Percentiles rank a stretch among this genome's conserved stretches.
Conservation (phyloP, 2,113 vertebrate species). For the Sylvilagus bachmani region DNA sequence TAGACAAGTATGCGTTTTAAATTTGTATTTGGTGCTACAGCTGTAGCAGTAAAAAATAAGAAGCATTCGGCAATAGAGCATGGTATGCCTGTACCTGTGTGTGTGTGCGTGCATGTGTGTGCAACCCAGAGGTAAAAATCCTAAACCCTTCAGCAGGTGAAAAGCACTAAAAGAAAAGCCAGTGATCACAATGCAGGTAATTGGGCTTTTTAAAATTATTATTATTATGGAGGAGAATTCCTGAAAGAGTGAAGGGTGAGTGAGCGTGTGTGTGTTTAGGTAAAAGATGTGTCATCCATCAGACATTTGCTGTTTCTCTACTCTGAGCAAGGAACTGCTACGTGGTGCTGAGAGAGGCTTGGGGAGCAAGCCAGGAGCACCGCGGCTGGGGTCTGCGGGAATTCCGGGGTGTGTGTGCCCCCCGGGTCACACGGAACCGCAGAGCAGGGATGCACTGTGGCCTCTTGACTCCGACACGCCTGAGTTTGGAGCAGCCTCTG, state of each 20-base stretch:
- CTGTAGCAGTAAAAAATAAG: neutral
- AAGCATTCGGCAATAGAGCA: neutral
- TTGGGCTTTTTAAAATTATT: neutral
- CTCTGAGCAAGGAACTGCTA: neutral
- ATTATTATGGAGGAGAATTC: neutral
- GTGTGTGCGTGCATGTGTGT: neutral
- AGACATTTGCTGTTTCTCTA: neutral
- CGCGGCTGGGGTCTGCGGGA: neutral
- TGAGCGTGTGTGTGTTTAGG: neutral
- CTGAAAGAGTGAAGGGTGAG: neutral
- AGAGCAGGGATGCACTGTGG: neutral
- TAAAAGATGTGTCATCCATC: slow-evolving; percentile 30
- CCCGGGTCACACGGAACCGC: neutral
- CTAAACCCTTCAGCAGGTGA: neutral
- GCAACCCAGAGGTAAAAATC: neutral
- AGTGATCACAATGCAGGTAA: neutral
- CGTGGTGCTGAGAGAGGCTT: neutral
- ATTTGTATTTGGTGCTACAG: neutral
- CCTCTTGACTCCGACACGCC: neutral
- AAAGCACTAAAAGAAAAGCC: neutral
- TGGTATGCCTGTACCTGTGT: too few relatives aligned
- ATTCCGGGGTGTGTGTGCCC: neutral
- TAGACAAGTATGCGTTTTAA: neutral
- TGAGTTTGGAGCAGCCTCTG: neutral
- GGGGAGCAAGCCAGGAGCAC: neutral